These are phyloP conservation scores for Palythoa grandis DNA, from an alignment of 92 coral and sea anemone genomes.

Conservation along the genomic window DNA sequence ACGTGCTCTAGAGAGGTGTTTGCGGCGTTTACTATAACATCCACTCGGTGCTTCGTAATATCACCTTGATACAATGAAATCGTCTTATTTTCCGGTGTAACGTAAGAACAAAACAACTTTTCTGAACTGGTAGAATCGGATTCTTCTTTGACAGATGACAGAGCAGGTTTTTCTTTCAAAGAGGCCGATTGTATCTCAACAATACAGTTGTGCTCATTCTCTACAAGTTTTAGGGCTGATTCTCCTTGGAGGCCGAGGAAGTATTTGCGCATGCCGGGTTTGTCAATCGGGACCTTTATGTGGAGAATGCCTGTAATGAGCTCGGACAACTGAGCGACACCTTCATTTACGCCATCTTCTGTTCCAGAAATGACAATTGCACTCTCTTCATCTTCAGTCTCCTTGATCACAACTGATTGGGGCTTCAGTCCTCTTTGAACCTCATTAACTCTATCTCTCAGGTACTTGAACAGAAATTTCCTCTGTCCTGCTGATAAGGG, in stretches of 20 bases:
- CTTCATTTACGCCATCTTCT: constrained; percentile 59
- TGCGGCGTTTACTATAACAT: constrained; percentile 65
- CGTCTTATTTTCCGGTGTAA: constrained; percentile 34
- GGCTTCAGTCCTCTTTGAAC: constrained; percentile 40
- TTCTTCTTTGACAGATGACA: not conserved
- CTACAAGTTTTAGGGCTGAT: constrained; percentile 32
- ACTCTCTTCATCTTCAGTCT: constrained; percentile 39
- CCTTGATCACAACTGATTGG: constrained; percentile 49
- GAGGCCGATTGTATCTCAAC: constrained; percentile 35
- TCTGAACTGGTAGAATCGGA: not conserved
- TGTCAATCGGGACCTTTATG: constrained; percentile 46
- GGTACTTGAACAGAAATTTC: constrained; percentile 46
- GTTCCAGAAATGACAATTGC: constrained; percentile 64
- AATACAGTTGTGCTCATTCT: constrained; percentile 49
- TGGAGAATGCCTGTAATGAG: constrained; percentile 31
- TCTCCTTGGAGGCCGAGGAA: constrained; percentile 45
- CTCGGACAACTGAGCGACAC: constrained; percentile 10
- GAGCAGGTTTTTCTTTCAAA: not conserved
- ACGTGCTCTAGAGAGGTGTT: constrained; percentile 52
- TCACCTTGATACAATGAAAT: constrained; percentile 54
- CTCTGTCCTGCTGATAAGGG: constrained; percentile 49
- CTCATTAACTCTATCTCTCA: constrained; percentile 39
- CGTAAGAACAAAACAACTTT: constrained; percentile 34
- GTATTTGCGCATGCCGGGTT: constrained; percentile 74
- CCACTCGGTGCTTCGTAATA: constrained; percentile 66